Evolutionary conservation across 2,797 vertebrate species (phyloP), one percentile per base, ranked within the genome.

Genomic region (Poecilia gillii): DNA sequence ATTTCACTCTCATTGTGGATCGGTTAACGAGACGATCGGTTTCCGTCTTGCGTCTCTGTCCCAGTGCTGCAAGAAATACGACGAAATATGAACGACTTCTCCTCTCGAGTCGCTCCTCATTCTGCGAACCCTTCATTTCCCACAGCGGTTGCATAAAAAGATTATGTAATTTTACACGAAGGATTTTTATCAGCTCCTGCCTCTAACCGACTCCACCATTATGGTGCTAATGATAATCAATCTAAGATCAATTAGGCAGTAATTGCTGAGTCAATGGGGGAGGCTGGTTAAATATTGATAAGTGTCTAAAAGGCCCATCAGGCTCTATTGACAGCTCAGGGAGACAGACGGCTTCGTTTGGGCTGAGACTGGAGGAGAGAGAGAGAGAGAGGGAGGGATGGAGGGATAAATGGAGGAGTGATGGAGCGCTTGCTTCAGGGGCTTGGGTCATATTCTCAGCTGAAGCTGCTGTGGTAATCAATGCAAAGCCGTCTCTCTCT

Each of bases 221-320:
- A 93, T 82, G 75, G 77, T 82, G 87, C 93, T 85, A 89, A 95
- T 95, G 93, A 96, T 96, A 96, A 97, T 97, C 95, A 96, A 96
- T 96, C 96, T 96, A 95, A 94, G 96, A 97, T 97, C 94, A 97
- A 97, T 97, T 96, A 95, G 93, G 79, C 16, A 78, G 92, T 96
- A 97, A 97, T 97, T 97, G 95, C 95, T 95, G 94, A 97, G 96
- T 97, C 96, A 96, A 96, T 97, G 90, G 83, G 88, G 93, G 89
- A 91, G 93, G 87, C 92, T 93, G 96, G 91, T 96, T 97, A 97
- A 97, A 97, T 96, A 97, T 97, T 96, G 95, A 96, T 96, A 96
- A 96, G 92, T 93, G 87, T 96, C 94, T 96, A 96, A 97, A 97
- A 96, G 94, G 93, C 94, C 93, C 93, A 93, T 96, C 95, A 96